Percentiles rank a stretch among this genome's conserved stretches.
These are phyloP conservation scores for Cydia strobilella DNA, from an alignment of 1,140 invertebrate species.

Conservation along the genomic window DNA sequence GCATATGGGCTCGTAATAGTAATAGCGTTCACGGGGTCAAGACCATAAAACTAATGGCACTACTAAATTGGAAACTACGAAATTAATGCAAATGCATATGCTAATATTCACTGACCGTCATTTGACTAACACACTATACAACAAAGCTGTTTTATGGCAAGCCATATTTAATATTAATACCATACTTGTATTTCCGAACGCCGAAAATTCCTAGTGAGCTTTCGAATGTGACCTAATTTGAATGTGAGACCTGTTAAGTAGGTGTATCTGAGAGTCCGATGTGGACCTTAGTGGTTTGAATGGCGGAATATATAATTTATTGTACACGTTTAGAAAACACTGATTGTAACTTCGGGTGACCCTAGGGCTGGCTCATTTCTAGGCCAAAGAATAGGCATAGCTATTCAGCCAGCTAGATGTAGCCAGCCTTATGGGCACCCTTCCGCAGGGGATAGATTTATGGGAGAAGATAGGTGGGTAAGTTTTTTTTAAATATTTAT, in stretches of 20 bases:
- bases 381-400: too few species aligned
- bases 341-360: too few species aligned
- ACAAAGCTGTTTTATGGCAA: constrained; percentile 3
- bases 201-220: constrained; percentile 21
- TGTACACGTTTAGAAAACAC: not conserved
- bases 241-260: not conserved
- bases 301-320: not conserved
- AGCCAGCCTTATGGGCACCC: too few species aligned
- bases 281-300: not conserved
- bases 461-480: too few species aligned
- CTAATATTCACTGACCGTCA: not conserved
- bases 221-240: constrained; percentile 13
- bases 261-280: not conserved
- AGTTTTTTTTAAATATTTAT: too few species aligned
- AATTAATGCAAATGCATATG: constrained; percentile 7
- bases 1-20: too few species aligned
- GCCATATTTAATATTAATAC: not conserved
- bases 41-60: not conserved
- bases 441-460: too few species aligned
- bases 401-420: too few species aligned
- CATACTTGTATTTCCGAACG: not conserved
- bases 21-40: not conserved
- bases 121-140: constrained; percentile 1
- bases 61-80: not conserved
- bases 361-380: too few species aligned